Evolutionary conservation across 2,113 vertebrate species (phyloP), one percentile per base, ranked within the genome.

Genomic region (Struthidea cinerea): DNA sequence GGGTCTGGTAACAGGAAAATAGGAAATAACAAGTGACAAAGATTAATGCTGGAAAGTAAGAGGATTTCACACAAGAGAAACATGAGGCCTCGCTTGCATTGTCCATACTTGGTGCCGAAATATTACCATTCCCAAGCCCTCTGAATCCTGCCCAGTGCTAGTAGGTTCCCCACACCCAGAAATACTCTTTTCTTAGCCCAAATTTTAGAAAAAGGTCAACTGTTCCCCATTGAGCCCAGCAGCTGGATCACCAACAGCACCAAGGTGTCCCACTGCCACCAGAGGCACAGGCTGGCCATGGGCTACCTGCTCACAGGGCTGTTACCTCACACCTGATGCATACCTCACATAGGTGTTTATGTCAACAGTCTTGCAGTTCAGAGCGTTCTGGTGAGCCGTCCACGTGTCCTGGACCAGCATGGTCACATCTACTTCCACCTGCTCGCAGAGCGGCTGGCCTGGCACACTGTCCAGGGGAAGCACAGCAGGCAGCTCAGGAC

Each of bases 351-450:
- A 24, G 50, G 81, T 14, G 21, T 27, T 95, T 41, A 98, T 84
- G 22, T 81, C 95, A 3, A 81, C 65, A 8, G 90, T 94, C 84
- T 55, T 84, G 91, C 98, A 98, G 50, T 92, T 88, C 82, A 94
- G 55, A 12, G 30, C 2, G 1, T 4, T 46, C 69, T 78, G 77
- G 47, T 67, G 96, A 12, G 92, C 69, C 0, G 42, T 93, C 33
- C 55, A 35, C 1, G 63, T 35, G 63, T 97, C 89, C 87, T 94
- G 61, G 6, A 94, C 91, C 91, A 97, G 33, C 0, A 95, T 46
- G n/a, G 20, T 14, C 3, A 2, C 93, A 6, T 98, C 98, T 3
- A 96, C 97, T 16, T 97, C 97, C 2, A 95, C 80, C 2, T 32
- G 89, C 69, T 95, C 8, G 1, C 97, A 95, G 73, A 97, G 80